These are phyloP conservation scores for Atta colombica DNA, from an alignment of 1,140 invertebrate genomes.

Conservation along the genomic window DNA sequence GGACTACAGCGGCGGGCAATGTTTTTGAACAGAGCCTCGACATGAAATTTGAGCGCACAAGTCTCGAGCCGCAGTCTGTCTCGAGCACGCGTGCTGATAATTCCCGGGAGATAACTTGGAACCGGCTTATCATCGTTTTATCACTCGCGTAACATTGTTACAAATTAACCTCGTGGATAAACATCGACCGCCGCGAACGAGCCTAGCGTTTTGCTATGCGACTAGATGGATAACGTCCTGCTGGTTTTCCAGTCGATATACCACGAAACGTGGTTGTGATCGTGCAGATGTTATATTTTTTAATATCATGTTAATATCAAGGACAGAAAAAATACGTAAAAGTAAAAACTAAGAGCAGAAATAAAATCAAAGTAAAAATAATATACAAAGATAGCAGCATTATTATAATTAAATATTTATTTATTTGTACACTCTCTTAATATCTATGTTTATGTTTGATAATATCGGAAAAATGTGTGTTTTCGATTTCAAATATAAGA, in stretches of 20 bases:
- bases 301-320: neutral
- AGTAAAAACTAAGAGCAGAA: neutral
- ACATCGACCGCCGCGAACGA: constrained; percentile 34
- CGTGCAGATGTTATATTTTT: neutral
- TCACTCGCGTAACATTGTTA: constrained; percentile 58
- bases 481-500: neutral
- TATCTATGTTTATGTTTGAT: neutral
- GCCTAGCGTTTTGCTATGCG: neutral
- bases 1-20: neutral
- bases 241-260: neutral
- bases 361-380: neutral
- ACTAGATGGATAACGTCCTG: constrained; percentile 18
- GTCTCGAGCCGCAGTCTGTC: neutral
- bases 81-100: constrained; percentile 46
- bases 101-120: constrained; percentile 47
- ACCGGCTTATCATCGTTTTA: constrained; percentile 50
- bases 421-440: neutral
- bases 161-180: constrained; percentile 56
- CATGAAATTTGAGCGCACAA: constrained; percentile 38
- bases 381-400: neutral
- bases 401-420: neutral
- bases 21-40: constrained; percentile 30
- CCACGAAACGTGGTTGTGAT: neutral
- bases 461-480: neutral
- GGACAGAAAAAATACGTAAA: neutral